phyloP scores from a whole-genome alignment of 2,888 invertebrate genomes.

The Leucania comma region DNA sequence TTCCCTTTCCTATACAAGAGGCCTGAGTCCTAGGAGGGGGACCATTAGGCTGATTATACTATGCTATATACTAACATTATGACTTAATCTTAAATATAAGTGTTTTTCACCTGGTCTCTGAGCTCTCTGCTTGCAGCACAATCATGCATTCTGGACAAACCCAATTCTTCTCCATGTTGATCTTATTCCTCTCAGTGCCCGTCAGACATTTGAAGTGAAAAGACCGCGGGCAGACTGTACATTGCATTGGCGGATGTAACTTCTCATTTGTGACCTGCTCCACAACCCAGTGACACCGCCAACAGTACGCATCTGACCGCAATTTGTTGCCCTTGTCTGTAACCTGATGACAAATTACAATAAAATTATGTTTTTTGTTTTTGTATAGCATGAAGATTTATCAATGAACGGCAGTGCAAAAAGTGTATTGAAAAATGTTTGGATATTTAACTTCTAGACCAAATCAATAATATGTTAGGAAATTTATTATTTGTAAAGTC shows the following conservation, averaged over 20 bases:
- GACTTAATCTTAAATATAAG: background rate
- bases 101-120: constrained; percentile 91
- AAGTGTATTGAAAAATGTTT: background rate
- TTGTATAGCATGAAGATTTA: background rate
- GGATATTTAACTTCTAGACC: background rate
- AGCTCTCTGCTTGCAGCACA: constrained; percentile 93
- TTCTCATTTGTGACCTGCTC: constrained; percentile 85
- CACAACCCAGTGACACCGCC: constrained; percentile 96
- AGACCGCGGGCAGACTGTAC: constrained; percentile 96
- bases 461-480: background rate
- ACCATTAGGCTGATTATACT: no score
- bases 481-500: constrained; percentile 1
- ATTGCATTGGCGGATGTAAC: constrained; percentile 87
- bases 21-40: no score
- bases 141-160: constrained; percentile 96
- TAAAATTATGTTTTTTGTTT: background rate
- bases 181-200: constrained; percentile 86
- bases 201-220: constrained; percentile 95
- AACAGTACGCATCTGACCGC: constrained; percentile 95
- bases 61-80: no score
- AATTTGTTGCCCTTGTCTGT: constrained; percentile 72
- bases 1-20: no score
- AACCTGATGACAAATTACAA: constrained; percentile 63
- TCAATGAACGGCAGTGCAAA: background rate
- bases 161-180: constrained; percentile 90